A percentile compares a stretch with the other conserved stretches of the same genome.
Conservation (phyloP, 2,797 vertebrate species). For the Coregonus ussuriensis region DNA sequence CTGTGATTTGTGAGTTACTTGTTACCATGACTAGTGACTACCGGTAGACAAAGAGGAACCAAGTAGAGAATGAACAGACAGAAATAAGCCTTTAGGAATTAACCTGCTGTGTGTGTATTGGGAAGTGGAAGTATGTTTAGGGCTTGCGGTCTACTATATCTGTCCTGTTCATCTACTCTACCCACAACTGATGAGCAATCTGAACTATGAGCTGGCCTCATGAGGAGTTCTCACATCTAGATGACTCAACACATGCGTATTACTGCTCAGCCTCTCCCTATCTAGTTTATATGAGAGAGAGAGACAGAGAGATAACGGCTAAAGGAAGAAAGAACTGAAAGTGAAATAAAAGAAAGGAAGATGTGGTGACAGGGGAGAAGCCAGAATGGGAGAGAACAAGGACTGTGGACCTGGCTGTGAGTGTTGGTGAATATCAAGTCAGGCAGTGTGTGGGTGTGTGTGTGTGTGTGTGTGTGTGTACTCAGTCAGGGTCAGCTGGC, state of each 20-base stretch:
- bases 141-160: neutral
- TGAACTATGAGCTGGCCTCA: neutral
- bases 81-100: conserved; percentile 33
- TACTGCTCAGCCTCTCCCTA: neutral
- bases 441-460: neutral
- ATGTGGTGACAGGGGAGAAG: too few relatives aligned
- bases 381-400: neutral
- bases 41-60: conserved; percentile 12
- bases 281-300: neutral
- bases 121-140: neutral
- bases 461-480: neutral
- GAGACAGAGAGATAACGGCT: too few relatives aligned
- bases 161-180: conserved; percentile 2
- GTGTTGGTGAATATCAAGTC: neutral
- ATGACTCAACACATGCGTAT: neutral
- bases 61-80: neutral
- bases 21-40: neutral
- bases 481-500: neutral
- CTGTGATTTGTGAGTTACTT: conserved; percentile 15
- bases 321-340: too few relatives aligned
- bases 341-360: neutral
- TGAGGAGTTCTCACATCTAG: neutral
- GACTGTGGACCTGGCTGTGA: neutral
- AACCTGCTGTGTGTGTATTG: neutral
- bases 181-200: neutral